Evolutionary conservation across 2,113 vertebrate species (phyloP), one percentile per base, ranked within the genome.

Genomic region (Oncorhynchus kisutch): DNA sequence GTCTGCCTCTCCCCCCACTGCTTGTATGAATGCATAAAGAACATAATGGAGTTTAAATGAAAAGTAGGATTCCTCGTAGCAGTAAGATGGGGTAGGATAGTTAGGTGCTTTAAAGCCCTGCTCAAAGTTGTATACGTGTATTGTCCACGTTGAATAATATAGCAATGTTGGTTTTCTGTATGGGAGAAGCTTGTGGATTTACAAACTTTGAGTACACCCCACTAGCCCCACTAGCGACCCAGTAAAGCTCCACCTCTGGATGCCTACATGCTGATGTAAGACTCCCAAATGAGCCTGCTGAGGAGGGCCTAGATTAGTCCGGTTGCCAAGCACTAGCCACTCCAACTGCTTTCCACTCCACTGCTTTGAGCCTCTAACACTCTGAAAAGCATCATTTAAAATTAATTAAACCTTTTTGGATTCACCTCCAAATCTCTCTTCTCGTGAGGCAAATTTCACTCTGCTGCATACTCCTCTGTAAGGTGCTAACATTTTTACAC

Each of bases 371-470:
- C 93, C 94, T 93, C 92, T 90, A 94, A 95, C 94, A 92, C 92
- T 93, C 91, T 94, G 93, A 95, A 97, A 95, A 97, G 95, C 95
- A 95, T 95, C 95, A 96, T 96, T 97, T 96, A 95, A 96, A 96
- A 98, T 97, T 95, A 97, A 99, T 98, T 96, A 96, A 96, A 96
- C 92, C 93, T 95, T 93, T 91, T 93, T 94, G 92, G 91, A 94
- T 94, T 91, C 72, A 45, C 88, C 88, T 93, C 90, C 89, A 94
- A 95, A 94, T 94, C 93, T 86, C 86, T 85, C 64, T 78, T 78
- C 81, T 66, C 31, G 13, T 67, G 66, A 67, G 66, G 29, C 29
- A 67, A 31, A 67, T 70, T 48, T 70, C 67, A 20, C 67, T 70
- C 68, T 45, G 68, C 68, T 48, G 68, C 20, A n/a, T 64, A 24